Evolutionary conservation across 2,888 invertebrate species (phyloP), one percentile per base, ranked within the genome.

Genomic region (Acrobasis repandana): DNA sequence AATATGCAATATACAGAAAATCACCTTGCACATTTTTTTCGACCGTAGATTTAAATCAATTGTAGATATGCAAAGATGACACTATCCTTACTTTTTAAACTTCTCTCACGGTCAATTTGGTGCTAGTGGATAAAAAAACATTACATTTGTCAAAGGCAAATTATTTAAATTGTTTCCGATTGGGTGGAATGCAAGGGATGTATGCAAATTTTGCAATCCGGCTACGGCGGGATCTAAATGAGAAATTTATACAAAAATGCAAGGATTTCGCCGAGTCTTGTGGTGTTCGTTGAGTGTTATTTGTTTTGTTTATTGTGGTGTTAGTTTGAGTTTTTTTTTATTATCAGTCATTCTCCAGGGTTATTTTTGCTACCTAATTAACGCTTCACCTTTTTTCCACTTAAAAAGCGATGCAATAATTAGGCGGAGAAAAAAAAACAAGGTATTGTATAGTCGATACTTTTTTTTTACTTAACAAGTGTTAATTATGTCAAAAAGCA

Each of bases 181-280:
- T 75, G 68, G 67, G 67, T 65, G 64, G 68, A 72, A 72, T 71
- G 73, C 69, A 69, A 72, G 77, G 78, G 82, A 76, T 72, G 76
- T 72, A 90, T 90, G 88, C 86, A 87, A 88, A 89, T 87, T 77
- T 72, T 70, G 78, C 82, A 83, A 88, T 88, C 86, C 80, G 77
- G 65, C 77, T 78, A 82, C 83, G 85, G 86, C 84, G 81, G 80
- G 72, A 79, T 77, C 76, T 78, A 87, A 90, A 91, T 85, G 89
- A 80, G 82, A 73, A 79, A 79, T 89, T 90, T 90, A 90, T 90
- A 84, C 90, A 86, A 82, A 83, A 83, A 84, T 81, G 80, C 78
- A 80, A 75, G 74, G 47, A 43, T 71, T 72, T 66, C 70, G 67
- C 64, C 67, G 67, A 56, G 65, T 68, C 71, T 67, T 67, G 67